Evolutionary conservation across 2,797 vertebrate genomes (phyloP).

Genomic region (Furcifer pardalis): DNA sequence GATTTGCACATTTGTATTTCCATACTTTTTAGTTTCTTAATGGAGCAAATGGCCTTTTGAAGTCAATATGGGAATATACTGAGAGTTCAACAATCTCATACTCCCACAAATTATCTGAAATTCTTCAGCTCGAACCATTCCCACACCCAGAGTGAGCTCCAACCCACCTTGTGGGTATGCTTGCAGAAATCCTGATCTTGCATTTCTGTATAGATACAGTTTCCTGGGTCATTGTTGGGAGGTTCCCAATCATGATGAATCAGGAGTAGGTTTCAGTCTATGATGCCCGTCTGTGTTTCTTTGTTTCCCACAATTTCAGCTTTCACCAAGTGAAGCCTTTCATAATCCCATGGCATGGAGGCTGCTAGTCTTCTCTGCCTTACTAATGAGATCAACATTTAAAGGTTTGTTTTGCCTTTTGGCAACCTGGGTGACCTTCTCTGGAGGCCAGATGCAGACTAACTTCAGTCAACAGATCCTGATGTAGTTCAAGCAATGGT

Average conservation of each 20-base stretch:
- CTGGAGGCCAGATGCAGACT: not conserved
- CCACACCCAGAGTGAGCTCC: not conserved
- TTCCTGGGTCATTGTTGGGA: not conserved
- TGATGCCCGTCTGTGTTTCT: too few species aligned
- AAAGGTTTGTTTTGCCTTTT: slow-evolving; percentile 34
- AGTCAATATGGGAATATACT: not conserved
- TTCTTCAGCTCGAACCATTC: not conserved
- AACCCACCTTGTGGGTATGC: not conserved
- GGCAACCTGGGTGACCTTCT: not conserved
- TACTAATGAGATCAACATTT: not conserved
- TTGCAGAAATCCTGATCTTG: too few species aligned
- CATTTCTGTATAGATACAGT: not conserved
- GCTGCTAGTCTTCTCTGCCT: not conserved
- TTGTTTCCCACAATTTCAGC: not conserved
- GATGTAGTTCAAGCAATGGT: not conserved
- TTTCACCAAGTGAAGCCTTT: not conserved
- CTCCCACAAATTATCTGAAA: not conserved
- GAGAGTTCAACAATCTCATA: not conserved
- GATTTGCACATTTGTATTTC: not conserved
- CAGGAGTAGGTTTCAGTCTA: not conserved
- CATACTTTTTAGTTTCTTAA: not conserved
- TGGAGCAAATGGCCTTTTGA: not conserved
- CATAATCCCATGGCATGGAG: not conserved
- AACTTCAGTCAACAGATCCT: not conserved
- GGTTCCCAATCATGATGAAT: not conserved